Percentiles rank a stretch among this genome's conserved stretches.
Evolutionary conservation across 2,888 invertebrate species (phyloP).

Genomic region (Teinopalpus imperialis): DNA sequence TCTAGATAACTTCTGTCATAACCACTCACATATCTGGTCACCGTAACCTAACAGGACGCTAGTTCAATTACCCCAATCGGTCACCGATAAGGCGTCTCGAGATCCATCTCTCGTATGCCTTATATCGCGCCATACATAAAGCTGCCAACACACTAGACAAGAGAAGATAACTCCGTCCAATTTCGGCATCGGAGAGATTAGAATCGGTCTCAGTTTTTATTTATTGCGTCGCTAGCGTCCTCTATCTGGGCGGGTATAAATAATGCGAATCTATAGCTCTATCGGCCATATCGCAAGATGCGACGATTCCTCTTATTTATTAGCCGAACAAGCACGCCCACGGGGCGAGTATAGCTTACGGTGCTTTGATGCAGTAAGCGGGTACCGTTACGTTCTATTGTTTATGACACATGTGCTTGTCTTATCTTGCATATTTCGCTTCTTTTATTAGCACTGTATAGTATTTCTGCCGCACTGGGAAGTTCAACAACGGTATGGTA

Average conservation of each 20-base stretch:
- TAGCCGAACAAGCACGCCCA: constrained; percentile 20
- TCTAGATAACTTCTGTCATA: constrained; percentile 3
- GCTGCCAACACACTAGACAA: constrained; percentile 22
- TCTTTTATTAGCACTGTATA: too few species aligned
- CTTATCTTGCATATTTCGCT: too few species aligned
- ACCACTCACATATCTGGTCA: constrained; percentile 5
- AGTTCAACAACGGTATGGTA: too few species aligned
- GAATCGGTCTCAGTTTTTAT: constrained; percentile 40
- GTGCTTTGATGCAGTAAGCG: neutral
- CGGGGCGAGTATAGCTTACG: constrained; percentile 12
- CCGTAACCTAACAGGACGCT: constrained; percentile 10
- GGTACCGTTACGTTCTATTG: constrained; percentile 5
- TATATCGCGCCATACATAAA: constrained; percentile 15
- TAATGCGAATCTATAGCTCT: constrained; percentile 38
- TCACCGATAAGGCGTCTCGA: neutral
- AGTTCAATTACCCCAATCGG: constrained; percentile 8
- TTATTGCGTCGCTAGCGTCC: constrained; percentile 35
- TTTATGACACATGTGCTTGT: constrained; percentile 7
- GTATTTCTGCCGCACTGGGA: too few species aligned
- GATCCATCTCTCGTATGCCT: constrained; percentile 10
- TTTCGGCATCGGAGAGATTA: constrained; percentile 36
- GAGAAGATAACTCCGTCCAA: constrained; percentile 31
- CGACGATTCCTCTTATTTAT: constrained; percentile 24
- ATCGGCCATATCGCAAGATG: constrained; percentile 34
- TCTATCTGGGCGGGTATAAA: constrained; percentile 37